Conservation (phyloP, 2,888 invertebrate genomes). For the Junonia oenone region DNA sequence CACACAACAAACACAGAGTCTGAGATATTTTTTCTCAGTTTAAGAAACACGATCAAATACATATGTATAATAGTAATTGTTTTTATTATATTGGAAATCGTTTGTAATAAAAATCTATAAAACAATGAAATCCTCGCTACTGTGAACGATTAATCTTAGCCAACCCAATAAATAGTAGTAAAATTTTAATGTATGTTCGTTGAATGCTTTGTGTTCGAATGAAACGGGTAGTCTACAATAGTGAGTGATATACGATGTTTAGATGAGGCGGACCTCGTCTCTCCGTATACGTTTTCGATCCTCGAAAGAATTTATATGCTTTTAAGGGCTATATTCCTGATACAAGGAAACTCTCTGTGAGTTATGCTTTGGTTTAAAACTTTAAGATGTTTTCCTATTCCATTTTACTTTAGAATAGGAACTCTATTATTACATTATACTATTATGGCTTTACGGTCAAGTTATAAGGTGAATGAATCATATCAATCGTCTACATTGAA, state of each 20-base stretch:
- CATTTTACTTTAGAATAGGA: too few species aligned
- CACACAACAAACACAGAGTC: too few species aligned
- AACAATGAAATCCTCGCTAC: constrained; percentile 4
- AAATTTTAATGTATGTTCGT: constrained; percentile 28
- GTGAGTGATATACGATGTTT: constrained; percentile 31
- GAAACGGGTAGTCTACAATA: constrained; percentile 20
- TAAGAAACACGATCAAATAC: background rate
- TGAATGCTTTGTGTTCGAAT: constrained; percentile 20
- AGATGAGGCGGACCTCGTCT: constrained; percentile 3
- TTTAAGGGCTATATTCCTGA: background rate
- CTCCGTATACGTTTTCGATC: background rate
- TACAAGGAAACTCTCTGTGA: too few species aligned
- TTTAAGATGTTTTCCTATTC: too few species aligned
- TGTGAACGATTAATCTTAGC: constrained; percentile 23
- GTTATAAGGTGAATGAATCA: too few species aligned
- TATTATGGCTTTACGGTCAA: too few species aligned
- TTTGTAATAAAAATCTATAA: background rate
- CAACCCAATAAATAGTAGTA: constrained; percentile 30
- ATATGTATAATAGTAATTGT: background rate
- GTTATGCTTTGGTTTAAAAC: too few species aligned
- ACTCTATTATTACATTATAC: too few species aligned
- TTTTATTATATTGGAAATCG: background rate
- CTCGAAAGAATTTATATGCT: background rate
- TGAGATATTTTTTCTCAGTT: too few species aligned
- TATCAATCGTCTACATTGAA: too few species aligned